Evolutionary conservation across 92 coral and sea anemone genomes (phyloP).

Genomic region (Epizoanthus illoricatus): DNA sequence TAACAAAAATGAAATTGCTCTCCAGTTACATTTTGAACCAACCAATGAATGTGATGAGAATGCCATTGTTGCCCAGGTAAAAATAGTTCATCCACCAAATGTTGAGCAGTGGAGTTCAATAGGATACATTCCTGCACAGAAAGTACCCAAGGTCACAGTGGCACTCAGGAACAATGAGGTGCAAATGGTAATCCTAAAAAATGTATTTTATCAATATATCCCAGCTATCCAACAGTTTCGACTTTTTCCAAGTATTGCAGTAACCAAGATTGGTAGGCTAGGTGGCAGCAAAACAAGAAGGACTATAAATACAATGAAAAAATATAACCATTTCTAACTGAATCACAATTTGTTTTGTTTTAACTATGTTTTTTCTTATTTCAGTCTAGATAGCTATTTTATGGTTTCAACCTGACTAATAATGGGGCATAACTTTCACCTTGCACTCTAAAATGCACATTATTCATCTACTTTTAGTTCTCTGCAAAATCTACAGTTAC

Average conservation of each 20-base stretch:
- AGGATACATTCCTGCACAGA: conserved; percentile 19
- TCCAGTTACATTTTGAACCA: conserved; percentile 3
- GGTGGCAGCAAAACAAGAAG: conserved; percentile 22
- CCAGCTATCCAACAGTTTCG: conserved; percentile 2
- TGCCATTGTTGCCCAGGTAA: conserved; percentile 21
- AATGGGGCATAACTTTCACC: no score
- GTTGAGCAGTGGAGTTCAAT: conserved; percentile 6
- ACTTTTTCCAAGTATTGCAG: conserved; percentile 7
- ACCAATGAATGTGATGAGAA: conserved; percentile 19
- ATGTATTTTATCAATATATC: conserved; percentile 26
- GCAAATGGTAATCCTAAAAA: background rate
- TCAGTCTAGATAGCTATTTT: no score
- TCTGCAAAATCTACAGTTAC: no score
- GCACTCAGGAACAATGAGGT: conserved; percentile 7
- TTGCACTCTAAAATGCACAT: no score
- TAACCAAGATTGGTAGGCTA: conserved; percentile 13
- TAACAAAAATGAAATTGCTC: background rate
- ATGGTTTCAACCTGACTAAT: no score
- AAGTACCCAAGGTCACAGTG: conserved; percentile 23
- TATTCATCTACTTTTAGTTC: no score
- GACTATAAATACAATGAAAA: conserved; percentile 24
- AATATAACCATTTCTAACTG: background rate
- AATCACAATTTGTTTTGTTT: no score
- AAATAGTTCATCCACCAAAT: background rate
- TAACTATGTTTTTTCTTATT: no score